These are phyloP conservation scores for Psylliodes chrysocephalus DNA, from an alignment of 2,888 invertebrate species.

Conservation along the genomic window DNA sequence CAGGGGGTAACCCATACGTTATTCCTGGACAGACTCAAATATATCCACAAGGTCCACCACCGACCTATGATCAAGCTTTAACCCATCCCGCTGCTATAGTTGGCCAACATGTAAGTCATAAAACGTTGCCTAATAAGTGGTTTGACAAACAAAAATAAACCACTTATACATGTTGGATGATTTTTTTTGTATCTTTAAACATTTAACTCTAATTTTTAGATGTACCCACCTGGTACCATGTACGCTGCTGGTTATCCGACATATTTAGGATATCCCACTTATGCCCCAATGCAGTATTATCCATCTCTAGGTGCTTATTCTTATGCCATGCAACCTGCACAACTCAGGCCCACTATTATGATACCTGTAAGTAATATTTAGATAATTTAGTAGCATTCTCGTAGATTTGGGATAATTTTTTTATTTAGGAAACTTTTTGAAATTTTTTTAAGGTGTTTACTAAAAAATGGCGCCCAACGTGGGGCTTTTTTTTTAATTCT, in stretches of 20 bases:
- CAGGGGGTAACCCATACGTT: conserved; percentile 61
- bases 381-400: too few relatives aligned
- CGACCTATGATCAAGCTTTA: conserved; percentile 77
- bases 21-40: conserved; percentile 69
- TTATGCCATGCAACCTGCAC: conserved; percentile 72
- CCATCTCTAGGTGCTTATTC: conserved; percentile 72
- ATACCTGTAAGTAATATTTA: conserved; percentile 73
- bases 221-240: conserved; percentile 79
- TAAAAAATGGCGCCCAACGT: too few relatives aligned
- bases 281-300: conserved; percentile 79
- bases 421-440: too few relatives aligned
- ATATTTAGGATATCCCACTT: conserved; percentile 79
- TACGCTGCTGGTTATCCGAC: conserved; percentile 77
- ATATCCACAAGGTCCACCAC: conserved; percentile 75
- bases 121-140: too few relatives aligned
- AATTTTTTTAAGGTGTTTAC: too few relatives aligned
- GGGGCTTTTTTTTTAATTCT: too few relatives aligned
- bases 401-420: too few relatives aligned
- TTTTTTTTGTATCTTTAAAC: neutral
- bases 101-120: conserved; percentile 63
- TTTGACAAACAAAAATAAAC: neutral
- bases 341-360: conserved; percentile 79
- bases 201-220: conserved; percentile 61
- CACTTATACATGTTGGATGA: neutral
- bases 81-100: conserved; percentile 69